phyloP scores from a whole-genome alignment of 2,888 invertebrate species.

The Callyntrura sp. region DNA sequence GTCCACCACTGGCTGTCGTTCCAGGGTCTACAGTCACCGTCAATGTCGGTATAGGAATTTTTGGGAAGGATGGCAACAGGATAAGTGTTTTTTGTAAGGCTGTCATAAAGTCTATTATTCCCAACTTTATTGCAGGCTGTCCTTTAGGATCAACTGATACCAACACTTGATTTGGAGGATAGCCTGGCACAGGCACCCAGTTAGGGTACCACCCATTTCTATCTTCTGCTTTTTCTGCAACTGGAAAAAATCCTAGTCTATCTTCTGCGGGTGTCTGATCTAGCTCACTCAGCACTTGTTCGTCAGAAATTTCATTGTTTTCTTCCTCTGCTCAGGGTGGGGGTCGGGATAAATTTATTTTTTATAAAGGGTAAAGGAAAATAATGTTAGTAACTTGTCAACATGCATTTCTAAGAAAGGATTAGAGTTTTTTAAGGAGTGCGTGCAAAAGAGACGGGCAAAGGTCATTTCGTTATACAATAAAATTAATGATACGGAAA shows the following conservation, averaged over 20 bases:
- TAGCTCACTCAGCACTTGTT: neutral
- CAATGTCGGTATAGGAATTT: constrained; percentile 77
- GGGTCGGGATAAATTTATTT: neutral
- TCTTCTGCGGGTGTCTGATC: constrained; percentile 48
- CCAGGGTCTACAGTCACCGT: constrained; percentile 76
- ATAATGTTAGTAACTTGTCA: constrained; percentile 7
- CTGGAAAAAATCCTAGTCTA: constrained; percentile 44
- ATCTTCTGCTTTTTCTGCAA: neutral
- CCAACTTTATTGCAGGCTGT: constrained; percentile 71
- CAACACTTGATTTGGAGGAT: constrained; percentile 58
- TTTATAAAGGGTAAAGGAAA: constrained; percentile 34
- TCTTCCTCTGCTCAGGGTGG: neutral
- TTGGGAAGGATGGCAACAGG: constrained; percentile 75
- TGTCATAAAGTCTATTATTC: constrained; percentile 61
- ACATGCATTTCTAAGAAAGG: neutral
- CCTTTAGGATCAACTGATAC: constrained; percentile 55
- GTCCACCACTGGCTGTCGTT: constrained; percentile 62
- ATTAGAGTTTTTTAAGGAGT: neutral
- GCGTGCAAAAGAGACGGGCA: constrained; percentile 23
- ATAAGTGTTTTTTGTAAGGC: constrained; percentile 65
- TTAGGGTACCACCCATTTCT: constrained; percentile 42
- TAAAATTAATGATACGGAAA: no score
- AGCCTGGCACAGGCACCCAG: constrained; percentile 72
- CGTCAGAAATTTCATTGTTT: constrained; percentile 41
- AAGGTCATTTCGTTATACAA: constrained; percentile 39